Conservation (phyloP, 2,113 vertebrate genomes). For the Empidonax traillii region DNA sequence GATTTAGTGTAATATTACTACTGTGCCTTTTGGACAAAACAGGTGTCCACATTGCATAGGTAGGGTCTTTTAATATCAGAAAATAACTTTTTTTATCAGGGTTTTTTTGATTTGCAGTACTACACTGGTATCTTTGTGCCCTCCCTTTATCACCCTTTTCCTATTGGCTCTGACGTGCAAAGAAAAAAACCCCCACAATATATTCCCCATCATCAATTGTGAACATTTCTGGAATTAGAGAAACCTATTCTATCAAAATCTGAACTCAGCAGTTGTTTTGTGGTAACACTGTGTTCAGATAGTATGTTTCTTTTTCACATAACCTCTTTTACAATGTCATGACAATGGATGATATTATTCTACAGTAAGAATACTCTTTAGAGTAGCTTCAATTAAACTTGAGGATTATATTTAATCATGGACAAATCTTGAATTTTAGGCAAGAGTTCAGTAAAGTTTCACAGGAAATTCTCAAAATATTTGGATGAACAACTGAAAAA, state of each 20-base stretch:
- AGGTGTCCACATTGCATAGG: not conserved
- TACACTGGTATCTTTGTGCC: fast-evolving
- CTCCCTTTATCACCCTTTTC: not conserved
- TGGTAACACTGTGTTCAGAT: not conserved
- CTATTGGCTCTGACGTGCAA: not conserved
- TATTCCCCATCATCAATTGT: not conserved
- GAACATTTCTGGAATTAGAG: not conserved
- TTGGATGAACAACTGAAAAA: not conserved
- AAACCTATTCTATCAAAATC: not conserved
- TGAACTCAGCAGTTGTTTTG: not conserved
- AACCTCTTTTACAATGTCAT: not conserved
- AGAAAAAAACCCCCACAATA: not conserved
- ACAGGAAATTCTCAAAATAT: not conserved
- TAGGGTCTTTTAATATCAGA: not conserved
- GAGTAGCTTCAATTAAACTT: not conserved
- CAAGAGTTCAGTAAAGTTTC: not conserved
- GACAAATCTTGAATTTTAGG: not conserved
- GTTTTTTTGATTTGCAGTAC: not conserved
- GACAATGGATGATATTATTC: not conserved
- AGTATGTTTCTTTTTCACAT: not conserved
- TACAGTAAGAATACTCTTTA: not conserved
- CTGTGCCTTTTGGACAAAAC: not conserved
- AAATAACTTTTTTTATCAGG: not conserved
- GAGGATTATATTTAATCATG: not conserved
- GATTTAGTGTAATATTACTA: not conserved